phyloP scores from a whole-genome alignment of 2,797 vertebrate genomes.

The Semotilus atromaculatus region DNA sequence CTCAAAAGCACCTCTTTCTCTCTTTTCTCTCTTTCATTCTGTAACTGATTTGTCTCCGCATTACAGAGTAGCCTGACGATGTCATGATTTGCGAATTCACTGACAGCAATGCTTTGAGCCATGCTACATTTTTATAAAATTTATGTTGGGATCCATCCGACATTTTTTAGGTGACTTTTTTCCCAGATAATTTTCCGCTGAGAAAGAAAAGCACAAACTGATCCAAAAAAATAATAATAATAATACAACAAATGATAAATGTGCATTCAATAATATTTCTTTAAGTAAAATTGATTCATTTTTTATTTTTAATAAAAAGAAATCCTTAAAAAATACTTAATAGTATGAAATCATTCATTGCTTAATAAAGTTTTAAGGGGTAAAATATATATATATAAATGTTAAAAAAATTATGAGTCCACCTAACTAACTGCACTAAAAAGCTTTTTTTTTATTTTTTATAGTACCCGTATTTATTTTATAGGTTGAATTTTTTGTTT shows the following conservation, averaged over 20 bases:
- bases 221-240: background rate
- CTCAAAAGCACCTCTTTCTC: constrained; percentile 43
- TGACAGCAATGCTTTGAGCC: constrained; percentile 33
- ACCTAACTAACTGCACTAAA: background rate
- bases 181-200: background rate
- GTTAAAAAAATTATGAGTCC: background rate
- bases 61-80: constrained; percentile 45
- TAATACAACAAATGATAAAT: background rate
- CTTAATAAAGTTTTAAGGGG: background rate
- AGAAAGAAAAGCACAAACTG: background rate
- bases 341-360: too few relatives aligned
- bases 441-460: background rate
- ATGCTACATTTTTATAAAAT: constrained; percentile 28
- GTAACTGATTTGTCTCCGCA: constrained; percentile 47
- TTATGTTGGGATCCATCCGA: background rate
- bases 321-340: too few relatives aligned
- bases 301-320: too few relatives aligned
- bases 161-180: background rate
- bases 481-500: background rate
- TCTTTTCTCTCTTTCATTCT: constrained; percentile 30
- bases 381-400: background rate
- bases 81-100: constrained; percentile 8
- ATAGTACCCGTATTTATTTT: background rate
- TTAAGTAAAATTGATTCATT: background rate
- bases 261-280: background rate